Evolutionary conservation across 2,113 vertebrate species (phyloP), one percentile per base, ranked within the genome.

Genomic region (Dendrocopos noguchii): DNA sequence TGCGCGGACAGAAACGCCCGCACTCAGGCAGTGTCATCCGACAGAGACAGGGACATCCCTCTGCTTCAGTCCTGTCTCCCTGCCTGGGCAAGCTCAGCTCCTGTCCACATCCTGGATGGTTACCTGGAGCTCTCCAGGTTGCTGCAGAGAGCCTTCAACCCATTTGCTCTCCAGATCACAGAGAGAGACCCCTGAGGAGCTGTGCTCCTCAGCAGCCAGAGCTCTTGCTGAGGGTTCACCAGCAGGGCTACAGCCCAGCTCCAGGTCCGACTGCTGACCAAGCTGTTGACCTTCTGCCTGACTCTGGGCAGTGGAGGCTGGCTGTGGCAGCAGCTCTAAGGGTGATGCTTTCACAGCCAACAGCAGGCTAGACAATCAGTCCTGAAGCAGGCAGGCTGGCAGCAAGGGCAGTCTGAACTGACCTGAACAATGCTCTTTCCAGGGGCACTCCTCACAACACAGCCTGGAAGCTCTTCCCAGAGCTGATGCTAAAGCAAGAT

Each of bases 71-170:
- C 33, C 16, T 36, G 10, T 61, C 33, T 53, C 2, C 12, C 31
- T 77, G 55, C 53, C 60, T 80, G 52, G 27, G 53, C 59, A 75
- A 74, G 47, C 80, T 31, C 34, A 65, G 15, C 21, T 50, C 34
- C 10, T 7, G 55, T 8, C 16, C n/a, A 50, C 8, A 4, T 0
- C 13, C 74, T 65, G 16, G 42, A 9, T 0, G 8, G 8, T 17
- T 4, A 18, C 4, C 42, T 22, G 29, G 42, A 85, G 50, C 56
- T 61, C 29, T 5, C 14, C 67, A 25, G 42, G 8, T 4, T 25
- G 4, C 9, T 44, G 42, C 42, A 84, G 61, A 33, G 39, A 79
- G 27, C 27, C 14, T 77, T 34, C 28, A 72, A 19, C 16, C 16
- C 85, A 7, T 7, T 6, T 8, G 16, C 25, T 8, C 14, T 19